phyloP scores from a whole-genome alignment of 2,797 vertebrate species.

The Cuniculus paca region DNA sequence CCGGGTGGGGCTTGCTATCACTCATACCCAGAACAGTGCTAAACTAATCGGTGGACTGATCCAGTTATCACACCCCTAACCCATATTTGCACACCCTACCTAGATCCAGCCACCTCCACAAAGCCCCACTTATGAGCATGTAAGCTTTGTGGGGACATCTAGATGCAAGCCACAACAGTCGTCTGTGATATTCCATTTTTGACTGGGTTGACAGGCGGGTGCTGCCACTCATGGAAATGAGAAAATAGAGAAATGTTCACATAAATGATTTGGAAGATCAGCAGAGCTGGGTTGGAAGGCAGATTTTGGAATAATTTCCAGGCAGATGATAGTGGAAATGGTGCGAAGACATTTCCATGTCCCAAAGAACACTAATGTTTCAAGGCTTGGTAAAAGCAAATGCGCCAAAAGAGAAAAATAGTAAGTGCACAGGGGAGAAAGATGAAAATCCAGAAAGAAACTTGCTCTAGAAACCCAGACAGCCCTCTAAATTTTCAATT shows the following conservation, averaged over 20 bases:
- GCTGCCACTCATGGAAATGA: background rate
- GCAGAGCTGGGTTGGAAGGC: background rate
- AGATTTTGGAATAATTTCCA: background rate
- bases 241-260: background rate
- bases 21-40: background rate
- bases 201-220: background rate
- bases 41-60: background rate
- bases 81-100: background rate
- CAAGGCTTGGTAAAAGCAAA: background rate
- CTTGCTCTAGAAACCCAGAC: background rate
- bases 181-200: background rate
- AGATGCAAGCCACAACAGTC: background rate
- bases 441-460: background rate
- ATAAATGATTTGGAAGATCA: background rate
- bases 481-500: background rate
- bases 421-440: background rate
- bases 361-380: background rate
- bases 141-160: background rate
- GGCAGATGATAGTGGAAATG: background rate
- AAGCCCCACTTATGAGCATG: background rate
- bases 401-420: background rate
- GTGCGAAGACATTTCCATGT: background rate
- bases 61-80: background rate
- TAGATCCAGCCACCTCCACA: background rate
- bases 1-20: background rate